phyloP scores from a whole-genome alignment of 2,888 invertebrate genomes.

The Nomada ferruginata region DNA sequence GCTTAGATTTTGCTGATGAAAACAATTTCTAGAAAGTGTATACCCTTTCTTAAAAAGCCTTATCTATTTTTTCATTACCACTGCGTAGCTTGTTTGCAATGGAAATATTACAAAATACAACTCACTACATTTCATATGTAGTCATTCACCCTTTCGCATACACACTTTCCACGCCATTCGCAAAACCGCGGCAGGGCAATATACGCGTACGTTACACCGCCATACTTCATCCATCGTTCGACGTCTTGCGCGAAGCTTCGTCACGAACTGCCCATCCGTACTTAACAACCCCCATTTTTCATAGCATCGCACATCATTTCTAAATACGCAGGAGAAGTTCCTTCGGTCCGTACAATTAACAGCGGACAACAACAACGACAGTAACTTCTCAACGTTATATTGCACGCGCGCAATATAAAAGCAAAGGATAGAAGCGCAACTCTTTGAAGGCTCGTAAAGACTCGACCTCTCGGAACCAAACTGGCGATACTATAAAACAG shows the following conservation, averaged over 20 bases:
- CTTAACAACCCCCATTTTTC: not conserved
- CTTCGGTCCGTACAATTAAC: not conserved
- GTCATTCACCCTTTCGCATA: not conserved
- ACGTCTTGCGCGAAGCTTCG: constrained; percentile 1
- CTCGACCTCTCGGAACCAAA: constrained; percentile 52
- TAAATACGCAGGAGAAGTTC: not conserved
- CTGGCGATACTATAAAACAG: constrained; percentile 67
- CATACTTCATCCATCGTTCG: constrained; percentile 27
- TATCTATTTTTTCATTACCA: no score
- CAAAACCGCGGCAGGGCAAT: constrained; percentile 23
- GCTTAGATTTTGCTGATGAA: no score
- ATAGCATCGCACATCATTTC: not conserved
- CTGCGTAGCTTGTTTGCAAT: no score
- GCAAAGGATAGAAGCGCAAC: constrained; percentile 45
- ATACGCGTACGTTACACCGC: constrained; percentile 7
- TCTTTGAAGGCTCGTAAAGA: constrained; percentile 56
- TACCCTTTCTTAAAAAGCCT: no score
- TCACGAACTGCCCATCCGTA: constrained; percentile 2
- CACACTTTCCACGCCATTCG: constrained; percentile 3
- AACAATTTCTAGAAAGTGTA: no score
- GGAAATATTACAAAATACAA: not conserved
- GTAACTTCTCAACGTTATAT: not conserved
- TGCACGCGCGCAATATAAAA: not conserved
- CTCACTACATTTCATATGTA: no score
- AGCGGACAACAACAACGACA: not conserved